phyloP scores from a whole-genome alignment of 2,797 vertebrate genomes.

The Apogon hyalosoma region DNA sequence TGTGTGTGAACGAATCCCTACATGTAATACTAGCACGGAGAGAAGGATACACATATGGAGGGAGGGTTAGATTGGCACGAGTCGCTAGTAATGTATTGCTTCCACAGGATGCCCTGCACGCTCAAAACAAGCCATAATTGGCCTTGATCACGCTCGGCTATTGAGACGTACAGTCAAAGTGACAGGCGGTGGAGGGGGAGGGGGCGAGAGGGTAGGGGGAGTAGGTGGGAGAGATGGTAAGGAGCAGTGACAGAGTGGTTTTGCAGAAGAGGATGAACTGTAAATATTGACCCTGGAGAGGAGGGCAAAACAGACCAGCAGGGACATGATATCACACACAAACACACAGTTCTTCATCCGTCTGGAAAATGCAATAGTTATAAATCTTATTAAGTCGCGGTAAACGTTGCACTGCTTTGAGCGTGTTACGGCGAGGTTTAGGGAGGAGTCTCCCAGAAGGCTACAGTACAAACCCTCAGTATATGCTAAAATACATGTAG shows the following conservation, averaged over 20 bases:
- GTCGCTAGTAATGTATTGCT: conserved; percentile 62
- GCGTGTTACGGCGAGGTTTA: not conserved
- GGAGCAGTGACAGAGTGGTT: conserved; percentile 65
- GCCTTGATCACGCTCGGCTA: conserved; percentile 70
- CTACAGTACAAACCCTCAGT: not conserved
- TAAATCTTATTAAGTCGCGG: conserved; percentile 23
- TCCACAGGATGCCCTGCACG: conserved; percentile 67
- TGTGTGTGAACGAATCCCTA: conserved; percentile 55
- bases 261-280: conserved; percentile 70
- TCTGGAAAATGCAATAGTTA: conserved; percentile 36
- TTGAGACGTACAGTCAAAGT: conserved; percentile 68
- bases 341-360: conserved; percentile 23
- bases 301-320: conserved; percentile 57
- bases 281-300: conserved; percentile 77
- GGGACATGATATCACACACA: conserved; percentile 35
- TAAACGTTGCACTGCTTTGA: conserved; percentile 35
- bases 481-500: not conserved
- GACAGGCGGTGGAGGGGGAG: conserved; percentile 53
- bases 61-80: conserved; percentile 50
- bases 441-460: not conserved
- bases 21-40: conserved; percentile 47
- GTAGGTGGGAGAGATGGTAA: conserved; percentile 59
- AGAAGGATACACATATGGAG: conserved; percentile 51
- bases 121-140: conserved; percentile 72
- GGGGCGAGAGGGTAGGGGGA: conserved; percentile 1